Evolutionary conservation across 2,888 invertebrate genomes (phyloP), one percentile per base, ranked within the genome.

Genomic region (Lochmaea capreae): DNA sequence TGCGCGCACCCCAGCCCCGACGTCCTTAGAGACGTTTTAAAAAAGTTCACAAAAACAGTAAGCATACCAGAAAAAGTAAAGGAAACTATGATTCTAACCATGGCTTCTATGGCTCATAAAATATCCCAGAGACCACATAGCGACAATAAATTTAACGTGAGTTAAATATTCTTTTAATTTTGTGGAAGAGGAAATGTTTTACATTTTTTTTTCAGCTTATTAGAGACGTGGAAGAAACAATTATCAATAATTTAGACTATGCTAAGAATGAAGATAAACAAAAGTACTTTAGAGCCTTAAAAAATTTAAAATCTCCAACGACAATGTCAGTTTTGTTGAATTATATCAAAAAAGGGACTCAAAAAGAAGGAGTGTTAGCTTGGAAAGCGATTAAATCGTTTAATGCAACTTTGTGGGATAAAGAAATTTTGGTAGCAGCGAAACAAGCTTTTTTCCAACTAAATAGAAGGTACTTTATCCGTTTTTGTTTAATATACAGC

Each of bases 31-130:
- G 89, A 89, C 74, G 81, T 90, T 9, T 77, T 90, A 49, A 86
- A 83, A 11, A 85, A 87, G 67, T 89, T 88, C 46, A 87, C 87
- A 46, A 89, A 89, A 81, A 88, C 85, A 39, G 87, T 84, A 76
- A 87, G 88, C 33, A 83, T 89, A 59, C 91, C 90, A 74, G 86
- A 88, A 9, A 92, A 92, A 81, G 86, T 95, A 0, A 87, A 89
- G 42, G 93, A 94, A 82, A 93, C 93, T 0, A 81, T 94, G 22
- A 86, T 93, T 0, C 88, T 93, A 62, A 91, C 93, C 0, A 85
- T 92, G 9, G 90, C 92, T 1, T 90, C 92, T 0, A 89, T 94
- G 87, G 89, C 91, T 0, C 85, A 87, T 16, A 89, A 88, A 72
- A 87, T 88, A 22, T 43, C 78, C 75, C 57, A 83, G 81, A 71